Evolutionary conservation across 2,113 vertebrate genomes (phyloP).

Genomic region (Larimichthys polyactis): DNA sequence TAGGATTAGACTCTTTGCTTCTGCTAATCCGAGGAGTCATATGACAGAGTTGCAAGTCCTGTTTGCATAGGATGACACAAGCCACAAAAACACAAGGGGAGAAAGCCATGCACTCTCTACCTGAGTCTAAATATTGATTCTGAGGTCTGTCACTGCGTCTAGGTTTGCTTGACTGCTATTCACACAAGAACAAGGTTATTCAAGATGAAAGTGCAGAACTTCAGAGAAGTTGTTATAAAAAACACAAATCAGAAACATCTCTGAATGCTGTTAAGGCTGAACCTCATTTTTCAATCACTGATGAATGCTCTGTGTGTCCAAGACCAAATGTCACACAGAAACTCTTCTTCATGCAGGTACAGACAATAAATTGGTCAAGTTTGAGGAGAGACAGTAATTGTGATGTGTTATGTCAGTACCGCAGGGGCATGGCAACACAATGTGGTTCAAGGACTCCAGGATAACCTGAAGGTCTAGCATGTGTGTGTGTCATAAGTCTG

Average conservation of each 20-base stretch:
- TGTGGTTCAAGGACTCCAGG: conserved; percentile 34
- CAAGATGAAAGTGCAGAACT: conserved; percentile 30
- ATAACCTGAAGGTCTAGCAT: conserved; percentile 26
- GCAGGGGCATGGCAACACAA: background rate
- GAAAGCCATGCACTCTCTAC: conserved; percentile 11
- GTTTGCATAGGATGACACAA: conserved; percentile 29
- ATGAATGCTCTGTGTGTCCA: background rate
- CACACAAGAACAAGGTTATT: conserved; percentile 29
- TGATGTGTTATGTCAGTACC: conserved; percentile 29
- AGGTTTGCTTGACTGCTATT: conserved; percentile 26
- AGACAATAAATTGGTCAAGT: conserved; percentile 11
- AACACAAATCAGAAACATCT: conserved; percentile 10
- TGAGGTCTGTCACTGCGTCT: conserved; percentile 10
- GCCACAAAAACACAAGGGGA: conserved; percentile 35
- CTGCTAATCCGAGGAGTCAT: conserved; percentile 64
- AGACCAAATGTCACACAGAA: background rate
- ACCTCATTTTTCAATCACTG: background rate
- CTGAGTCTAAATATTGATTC: conserved; percentile 62
- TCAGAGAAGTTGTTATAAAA: conserved; percentile 4
- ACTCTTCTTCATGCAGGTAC: background rate
- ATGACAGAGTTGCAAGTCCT: conserved; percentile 62
- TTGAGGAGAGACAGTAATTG: conserved; percentile 40
- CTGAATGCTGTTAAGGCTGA: background rate
- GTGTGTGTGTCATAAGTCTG: conserved; percentile 20
- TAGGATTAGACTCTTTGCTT: conserved; percentile 62